These are phyloP conservation scores for Macrosiphum euphorbiae DNA, from an alignment of 2,888 invertebrate species.

Conservation along the genomic window DNA sequence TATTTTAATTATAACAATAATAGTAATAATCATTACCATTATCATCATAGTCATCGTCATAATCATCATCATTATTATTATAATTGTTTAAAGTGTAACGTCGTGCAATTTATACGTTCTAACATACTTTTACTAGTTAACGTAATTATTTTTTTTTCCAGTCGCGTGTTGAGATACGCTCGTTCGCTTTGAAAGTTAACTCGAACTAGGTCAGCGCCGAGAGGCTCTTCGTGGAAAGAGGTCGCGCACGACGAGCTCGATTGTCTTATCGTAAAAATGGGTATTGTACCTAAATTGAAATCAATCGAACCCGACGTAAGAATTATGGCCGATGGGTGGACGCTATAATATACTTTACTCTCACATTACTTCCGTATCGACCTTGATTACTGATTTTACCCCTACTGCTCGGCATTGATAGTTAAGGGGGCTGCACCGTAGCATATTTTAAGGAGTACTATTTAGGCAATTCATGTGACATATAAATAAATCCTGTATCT, in stretches of 20 bases:
- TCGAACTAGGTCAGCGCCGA: conserved; percentile 52
- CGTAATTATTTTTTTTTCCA: conserved; percentile 36
- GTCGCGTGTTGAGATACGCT: neutral
- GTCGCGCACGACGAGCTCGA: conserved; percentile 17
- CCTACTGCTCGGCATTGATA: neutral
- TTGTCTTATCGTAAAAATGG: neutral
- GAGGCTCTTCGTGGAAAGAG: conserved; percentile 42
- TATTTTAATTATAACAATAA: neutral
- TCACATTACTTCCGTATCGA: neutral
- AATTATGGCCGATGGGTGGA: neutral
- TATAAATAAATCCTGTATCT: too few relatives aligned
- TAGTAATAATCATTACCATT: neutral
- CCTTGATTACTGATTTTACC: neutral
- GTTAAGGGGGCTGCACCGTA: too few relatives aligned
- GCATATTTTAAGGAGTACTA: too few relatives aligned
- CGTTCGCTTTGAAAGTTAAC: conserved; percentile 52
- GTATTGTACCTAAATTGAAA: neutral
- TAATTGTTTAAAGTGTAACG: conserved; percentile 52
- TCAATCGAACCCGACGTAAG: neutral
- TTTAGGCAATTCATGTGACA: too few relatives aligned
- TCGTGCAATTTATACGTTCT: conserved; percentile 28
- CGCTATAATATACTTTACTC: neutral
- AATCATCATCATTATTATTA: neutral
- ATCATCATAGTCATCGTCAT: neutral
- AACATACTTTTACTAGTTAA: conserved; percentile 34